Evolutionary conservation across 2,888 invertebrate species (phyloP).

Genomic region (Hydroisotoma schaefferi): DNA sequence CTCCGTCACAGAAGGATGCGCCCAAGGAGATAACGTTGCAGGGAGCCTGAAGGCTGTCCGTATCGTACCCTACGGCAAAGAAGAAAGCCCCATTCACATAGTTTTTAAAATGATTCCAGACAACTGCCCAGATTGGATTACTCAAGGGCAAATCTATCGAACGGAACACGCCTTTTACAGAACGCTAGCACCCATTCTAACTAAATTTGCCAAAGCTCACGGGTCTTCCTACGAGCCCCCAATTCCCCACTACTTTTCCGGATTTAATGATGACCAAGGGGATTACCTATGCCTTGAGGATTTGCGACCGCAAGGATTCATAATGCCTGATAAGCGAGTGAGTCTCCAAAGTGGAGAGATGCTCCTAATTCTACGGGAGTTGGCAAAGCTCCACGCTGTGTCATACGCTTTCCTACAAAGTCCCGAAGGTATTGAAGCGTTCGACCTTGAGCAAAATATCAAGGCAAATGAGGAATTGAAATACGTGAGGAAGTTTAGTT

Average conservation of each 20-base stretch:
- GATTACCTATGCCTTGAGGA: constrained; percentile 41
- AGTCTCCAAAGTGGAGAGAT: constrained; percentile 28
- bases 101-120: constrained; percentile 30
- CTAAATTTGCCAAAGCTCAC: constrained; percentile 17
- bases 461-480: constrained; percentile 6
- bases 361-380: constrained; percentile 24
- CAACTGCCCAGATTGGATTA: constrained; percentile 19
- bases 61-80: background rate
- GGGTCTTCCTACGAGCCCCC: constrained; percentile 22
- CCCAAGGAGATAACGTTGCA: constrained; percentile 36
- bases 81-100: constrained; percentile 8
- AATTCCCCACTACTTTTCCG: constrained; percentile 34
- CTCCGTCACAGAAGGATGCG: constrained; percentile 22
- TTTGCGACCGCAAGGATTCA: constrained; percentile 36
- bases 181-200: constrained; percentile 23
- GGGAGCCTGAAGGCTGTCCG: constrained; percentile 25
- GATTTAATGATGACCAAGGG: constrained; percentile 31
- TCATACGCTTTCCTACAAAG: constrained; percentile 29
- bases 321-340: constrained; percentile 36
- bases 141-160: constrained; percentile 31
- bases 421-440: too few species aligned
- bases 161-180: constrained; percentile 31
- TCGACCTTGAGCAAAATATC: constrained; percentile 25
- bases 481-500: background rate
- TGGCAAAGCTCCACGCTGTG: constrained; percentile 39